These are phyloP conservation scores for Dreissena polymorpha DNA, from an alignment of 1,140 invertebrate genomes.

Conservation along the genomic window DNA sequence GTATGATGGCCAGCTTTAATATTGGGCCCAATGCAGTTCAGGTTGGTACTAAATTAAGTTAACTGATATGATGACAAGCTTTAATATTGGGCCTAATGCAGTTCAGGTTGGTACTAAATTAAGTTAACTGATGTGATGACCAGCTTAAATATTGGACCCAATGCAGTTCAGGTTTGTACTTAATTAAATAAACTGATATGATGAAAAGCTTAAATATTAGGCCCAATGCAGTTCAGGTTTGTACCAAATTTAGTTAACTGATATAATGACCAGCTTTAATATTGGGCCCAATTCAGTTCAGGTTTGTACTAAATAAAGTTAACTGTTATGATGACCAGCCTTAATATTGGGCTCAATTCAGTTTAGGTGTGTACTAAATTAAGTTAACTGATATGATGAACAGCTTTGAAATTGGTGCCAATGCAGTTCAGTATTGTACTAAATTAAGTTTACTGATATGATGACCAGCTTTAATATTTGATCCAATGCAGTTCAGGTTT, in stretches of 20 bases:
- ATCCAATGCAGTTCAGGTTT: too few species aligned
- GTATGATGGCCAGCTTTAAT: constrained; percentile 54
- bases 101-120: constrained; percentile 28
- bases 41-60: too few species aligned
- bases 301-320: too few species aligned
- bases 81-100: too few species aligned
- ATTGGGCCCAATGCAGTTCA: constrained; percentile 56
- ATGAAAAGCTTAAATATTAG: not conserved
- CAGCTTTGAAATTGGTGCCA: constrained; percentile 57
- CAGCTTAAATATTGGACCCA: too few species aligned
- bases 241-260: too few species aligned
- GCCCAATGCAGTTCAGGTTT: constrained; percentile 29
- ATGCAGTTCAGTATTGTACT: constrained; percentile 53
- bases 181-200: too few species aligned
- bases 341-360: constrained; percentile 55
- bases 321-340: too few species aligned
- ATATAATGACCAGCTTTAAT: too few species aligned
- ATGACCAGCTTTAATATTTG: too few species aligned
- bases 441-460: too few species aligned
- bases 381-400: too few species aligned
- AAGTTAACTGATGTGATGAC: not conserved
- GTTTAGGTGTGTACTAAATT: constrained; percentile 52
- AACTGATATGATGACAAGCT: not conserved
- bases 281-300: not conserved
- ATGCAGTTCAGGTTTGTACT: constrained; percentile 34